A percentile compares a stretch with the other conserved stretches of the same genome.
Conservation (phyloP, 2,888 invertebrate species). For the Xestia rhomboidea region DNA sequence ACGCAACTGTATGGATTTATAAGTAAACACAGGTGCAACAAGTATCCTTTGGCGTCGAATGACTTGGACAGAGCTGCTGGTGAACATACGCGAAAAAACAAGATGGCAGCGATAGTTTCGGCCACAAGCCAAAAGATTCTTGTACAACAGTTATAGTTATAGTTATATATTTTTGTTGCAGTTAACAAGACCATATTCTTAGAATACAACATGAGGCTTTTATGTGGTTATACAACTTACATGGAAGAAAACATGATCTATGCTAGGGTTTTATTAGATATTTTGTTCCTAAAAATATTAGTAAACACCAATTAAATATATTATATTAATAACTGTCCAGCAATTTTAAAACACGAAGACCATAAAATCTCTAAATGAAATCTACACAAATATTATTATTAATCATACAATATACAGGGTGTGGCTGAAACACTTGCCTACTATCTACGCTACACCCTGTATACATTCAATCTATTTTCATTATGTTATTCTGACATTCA, state of each 20-base stretch:
- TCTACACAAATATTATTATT: slow-evolving; percentile 32
- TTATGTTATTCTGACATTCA: slow-evolving; percentile 10
- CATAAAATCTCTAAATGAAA: slow-evolving; percentile 27
- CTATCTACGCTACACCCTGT: neutral
- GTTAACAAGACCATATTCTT: slow-evolving; percentile 34
- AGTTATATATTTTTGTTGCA: neutral
- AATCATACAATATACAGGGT: neutral
- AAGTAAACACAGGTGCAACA: neutral
- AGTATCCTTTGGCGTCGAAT: neutral
- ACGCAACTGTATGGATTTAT: neutral
- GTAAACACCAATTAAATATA: slow-evolving; percentile 36
- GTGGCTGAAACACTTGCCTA: neutral
- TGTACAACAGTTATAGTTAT: neutral
- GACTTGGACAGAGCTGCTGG: neutral
- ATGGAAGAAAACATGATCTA: slow-evolving; percentile 23
- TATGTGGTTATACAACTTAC: slow-evolving; percentile 32
- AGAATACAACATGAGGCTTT: slow-evolving; percentile 42
- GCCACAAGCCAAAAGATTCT: neutral
- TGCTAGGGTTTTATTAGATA: slow-evolving; percentile 23
- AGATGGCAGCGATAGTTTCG: neutral
- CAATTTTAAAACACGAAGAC: slow-evolving; percentile 39
- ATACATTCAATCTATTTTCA: slow-evolving; percentile 4
- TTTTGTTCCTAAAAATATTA: slow-evolving; percentile 43
- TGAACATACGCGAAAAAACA: neutral
- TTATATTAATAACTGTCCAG: slow-evolving; percentile 28